Conservation (phyloP, 2,888 invertebrate genomes). For the Athalia cordata region DNA sequence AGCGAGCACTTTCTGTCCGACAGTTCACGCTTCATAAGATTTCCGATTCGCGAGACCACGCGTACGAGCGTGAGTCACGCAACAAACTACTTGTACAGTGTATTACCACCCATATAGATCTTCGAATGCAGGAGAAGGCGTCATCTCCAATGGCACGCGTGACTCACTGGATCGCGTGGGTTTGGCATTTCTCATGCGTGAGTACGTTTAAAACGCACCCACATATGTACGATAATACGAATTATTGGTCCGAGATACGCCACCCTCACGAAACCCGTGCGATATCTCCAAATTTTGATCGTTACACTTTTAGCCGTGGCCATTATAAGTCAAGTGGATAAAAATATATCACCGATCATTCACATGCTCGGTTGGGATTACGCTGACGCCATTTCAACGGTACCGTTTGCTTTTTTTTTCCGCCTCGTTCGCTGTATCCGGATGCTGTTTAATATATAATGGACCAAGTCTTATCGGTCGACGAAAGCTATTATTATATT, state of each 20-base stretch:
- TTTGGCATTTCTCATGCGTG: constrained; percentile 62
- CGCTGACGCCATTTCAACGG: constrained; percentile 23
- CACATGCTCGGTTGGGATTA: constrained; percentile 32
- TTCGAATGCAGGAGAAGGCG: constrained; percentile 21
- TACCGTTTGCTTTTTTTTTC: not conserved
- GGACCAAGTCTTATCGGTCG: too few species aligned
- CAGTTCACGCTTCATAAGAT: too few species aligned
- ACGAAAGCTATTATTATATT: too few species aligned
- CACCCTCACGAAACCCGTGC: not conserved
- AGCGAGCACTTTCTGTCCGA: too few species aligned
- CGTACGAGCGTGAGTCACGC: constrained; percentile 12
- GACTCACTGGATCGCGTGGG: constrained; percentile 67
- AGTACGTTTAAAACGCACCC: constrained; percentile 16
- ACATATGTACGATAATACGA: not conserved
- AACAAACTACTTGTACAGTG: not conserved
- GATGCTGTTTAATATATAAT: too few species aligned
- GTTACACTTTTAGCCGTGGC: constrained; percentile 20
- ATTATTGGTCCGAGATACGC: not conserved
- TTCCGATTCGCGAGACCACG: too few species aligned
- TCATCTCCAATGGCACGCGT: constrained; percentile 58
- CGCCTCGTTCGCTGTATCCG: too few species aligned
- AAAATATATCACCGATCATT: constrained; percentile 14
- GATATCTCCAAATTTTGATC: not conserved
- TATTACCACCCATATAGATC: constrained; percentile 33
- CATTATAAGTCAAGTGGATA: constrained; percentile 8